Conservation (phyloP, 2,888 invertebrate genomes). For the Morpho helenor region DNA sequence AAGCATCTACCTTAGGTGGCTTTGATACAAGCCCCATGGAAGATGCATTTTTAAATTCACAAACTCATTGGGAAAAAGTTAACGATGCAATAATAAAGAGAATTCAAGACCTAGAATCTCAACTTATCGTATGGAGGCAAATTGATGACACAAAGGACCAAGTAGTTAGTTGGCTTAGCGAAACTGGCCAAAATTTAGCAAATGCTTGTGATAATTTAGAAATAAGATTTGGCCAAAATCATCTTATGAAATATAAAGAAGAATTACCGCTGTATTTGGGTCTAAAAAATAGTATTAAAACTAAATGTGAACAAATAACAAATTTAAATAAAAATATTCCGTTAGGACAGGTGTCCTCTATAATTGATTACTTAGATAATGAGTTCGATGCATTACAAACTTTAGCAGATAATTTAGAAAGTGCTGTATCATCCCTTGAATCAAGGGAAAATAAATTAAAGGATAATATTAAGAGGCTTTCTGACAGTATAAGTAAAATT, state of each 20-base stretch:
- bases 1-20: constrained; percentile 83
- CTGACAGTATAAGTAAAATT: constrained; percentile 84
- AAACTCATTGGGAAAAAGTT: constrained; percentile 84
- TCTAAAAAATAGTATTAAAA: constrained; percentile 86
- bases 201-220: constrained; percentile 89
- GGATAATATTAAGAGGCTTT: constrained; percentile 84
- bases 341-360: constrained; percentile 83
- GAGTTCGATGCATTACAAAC: constrained; percentile 87
- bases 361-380: constrained; percentile 83
- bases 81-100: constrained; percentile 86
- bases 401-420: constrained; percentile 86
- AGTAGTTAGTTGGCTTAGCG: constrained; percentile 89
- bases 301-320: constrained; percentile 88
- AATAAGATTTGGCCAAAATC: constrained; percentile 88
- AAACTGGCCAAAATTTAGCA: constrained; percentile 87
- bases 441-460: constrained; percentile 86
- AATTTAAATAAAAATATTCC: constrained; percentile 86
- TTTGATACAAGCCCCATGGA: constrained; percentile 81
- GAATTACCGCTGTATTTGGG: constrained; percentile 89
- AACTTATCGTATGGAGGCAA: constrained; percentile 95
- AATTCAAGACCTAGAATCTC: constrained; percentile 90
- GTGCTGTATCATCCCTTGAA: constrained; percentile 84
- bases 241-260: constrained; percentile 90
- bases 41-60: constrained; percentile 80
- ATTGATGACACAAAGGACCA: constrained; percentile 92